These are phyloP conservation scores for Parazoanthus darwini DNA, from an alignment of 92 coral and sea anemone genomes.

Conservation along the genomic window DNA sequence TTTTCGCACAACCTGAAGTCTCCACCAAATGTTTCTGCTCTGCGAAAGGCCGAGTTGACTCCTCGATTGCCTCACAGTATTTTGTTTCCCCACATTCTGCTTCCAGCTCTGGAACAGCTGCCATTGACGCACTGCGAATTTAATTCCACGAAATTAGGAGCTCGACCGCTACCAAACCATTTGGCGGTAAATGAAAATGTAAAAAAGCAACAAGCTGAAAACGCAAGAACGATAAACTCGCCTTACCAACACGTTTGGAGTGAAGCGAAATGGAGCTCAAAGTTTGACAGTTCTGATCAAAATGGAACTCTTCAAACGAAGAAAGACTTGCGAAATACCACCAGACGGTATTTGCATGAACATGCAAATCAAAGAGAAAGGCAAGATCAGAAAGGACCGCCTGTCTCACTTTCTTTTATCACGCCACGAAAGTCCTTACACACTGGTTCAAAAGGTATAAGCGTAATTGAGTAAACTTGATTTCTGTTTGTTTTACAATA, in stretches of 20 bases:
- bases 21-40: not conserved
- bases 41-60: not conserved
- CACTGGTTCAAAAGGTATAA: too few relatives aligned
- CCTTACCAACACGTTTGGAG: not conserved
- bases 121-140: not conserved
- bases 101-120: not conserved
- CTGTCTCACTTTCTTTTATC: not conserved
- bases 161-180: not conserved
- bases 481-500: too few relatives aligned
- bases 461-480: too few relatives aligned
- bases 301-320: not conserved
- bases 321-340: not conserved
- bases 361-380: not conserved
- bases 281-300: not conserved
- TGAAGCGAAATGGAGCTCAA: not conserved
- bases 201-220: not conserved
- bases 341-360: not conserved
- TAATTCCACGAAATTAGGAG: not conserved
- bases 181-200: not conserved
- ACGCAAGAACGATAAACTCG: not conserved
- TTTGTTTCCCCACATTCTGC: not conserved
- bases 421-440: not conserved
- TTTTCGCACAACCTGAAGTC: not conserved
- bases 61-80: not conserved
- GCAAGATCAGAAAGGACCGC: not conserved